Conservation (phyloP, 2,888 invertebrate genomes). For the Geophilus truncorum region DNA sequence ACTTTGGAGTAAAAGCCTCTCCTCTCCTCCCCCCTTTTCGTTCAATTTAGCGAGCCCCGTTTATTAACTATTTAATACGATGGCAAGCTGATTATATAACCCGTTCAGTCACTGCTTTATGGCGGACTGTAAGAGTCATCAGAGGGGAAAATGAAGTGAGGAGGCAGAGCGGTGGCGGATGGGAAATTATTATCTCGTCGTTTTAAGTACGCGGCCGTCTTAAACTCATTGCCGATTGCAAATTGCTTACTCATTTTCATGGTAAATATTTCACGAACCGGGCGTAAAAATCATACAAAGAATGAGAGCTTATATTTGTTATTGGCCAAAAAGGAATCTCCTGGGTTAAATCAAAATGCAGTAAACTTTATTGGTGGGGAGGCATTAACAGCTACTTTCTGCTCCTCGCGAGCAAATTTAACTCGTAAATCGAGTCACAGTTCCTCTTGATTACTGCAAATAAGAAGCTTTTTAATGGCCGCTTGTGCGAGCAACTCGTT, state of each 20-base stretch:
- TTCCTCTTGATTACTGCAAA: background rate
- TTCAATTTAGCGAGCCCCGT: background rate
- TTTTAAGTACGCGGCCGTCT: background rate
- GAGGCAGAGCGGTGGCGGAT: background rate
- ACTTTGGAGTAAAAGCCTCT: constrained; percentile 4
- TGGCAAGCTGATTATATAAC: constrained; percentile 24
- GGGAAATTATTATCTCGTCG: constrained; percentile 24
- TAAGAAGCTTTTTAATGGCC: background rate
- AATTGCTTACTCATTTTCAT: constrained; percentile 2
- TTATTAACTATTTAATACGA: constrained; percentile 27
- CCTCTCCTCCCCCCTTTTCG: too few species aligned
- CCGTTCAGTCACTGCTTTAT: background rate
- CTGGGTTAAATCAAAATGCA: background rate
- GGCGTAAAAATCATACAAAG: background rate
- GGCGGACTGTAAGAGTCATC: constrained; percentile 7
- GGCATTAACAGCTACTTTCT: constrained; percentile 17
- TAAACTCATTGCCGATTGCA: constrained; percentile 27
- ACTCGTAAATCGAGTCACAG: constrained; percentile 2
- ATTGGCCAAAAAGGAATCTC: background rate
- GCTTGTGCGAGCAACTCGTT: background rate
- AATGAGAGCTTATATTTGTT: constrained; percentile 24
- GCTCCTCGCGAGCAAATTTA: background rate
- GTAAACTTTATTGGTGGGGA: background rate
- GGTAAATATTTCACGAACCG: background rate
- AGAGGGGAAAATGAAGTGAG: constrained; percentile 16